These are phyloP conservation scores for Lycopodina hypogea DNA, from an alignment of 37 sponge, comb jelly and placozoan genomes.

Conservation along the genomic window DNA sequence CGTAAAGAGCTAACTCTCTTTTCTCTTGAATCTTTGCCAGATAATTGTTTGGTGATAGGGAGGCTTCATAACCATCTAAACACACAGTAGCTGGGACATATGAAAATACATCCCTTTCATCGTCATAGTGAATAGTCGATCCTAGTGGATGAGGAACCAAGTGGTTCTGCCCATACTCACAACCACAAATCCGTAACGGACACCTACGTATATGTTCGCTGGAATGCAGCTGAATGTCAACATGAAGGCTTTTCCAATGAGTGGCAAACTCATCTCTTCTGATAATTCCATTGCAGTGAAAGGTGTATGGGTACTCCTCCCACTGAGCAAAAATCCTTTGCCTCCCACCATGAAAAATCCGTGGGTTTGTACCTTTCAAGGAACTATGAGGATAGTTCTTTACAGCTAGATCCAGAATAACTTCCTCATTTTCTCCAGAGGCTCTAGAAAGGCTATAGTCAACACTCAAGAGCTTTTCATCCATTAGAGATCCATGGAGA, in stretches of 20 bases:
- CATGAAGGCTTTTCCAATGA: constrained; percentile 43
- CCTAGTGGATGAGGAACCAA: constrained; percentile 26
- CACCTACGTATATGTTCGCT: constrained; percentile 27
- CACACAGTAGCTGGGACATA: neutral
- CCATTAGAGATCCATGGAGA: neutral
- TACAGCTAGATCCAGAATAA: neutral
- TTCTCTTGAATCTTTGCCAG: constrained; percentile 34
- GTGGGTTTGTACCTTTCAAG: neutral
- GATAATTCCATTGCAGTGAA: constrained; percentile 40
- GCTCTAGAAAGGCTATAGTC: neutral
- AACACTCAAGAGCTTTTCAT: constrained; percentile 24
- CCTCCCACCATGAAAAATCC: neutral
- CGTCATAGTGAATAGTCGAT: constrained; percentile 13
- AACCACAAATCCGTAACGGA: constrained; percentile 50
- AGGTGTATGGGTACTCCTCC: neutral
- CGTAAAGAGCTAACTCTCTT: constrained; percentile 56
- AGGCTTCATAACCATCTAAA: neutral
- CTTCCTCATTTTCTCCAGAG: neutral
- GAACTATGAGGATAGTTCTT: neutral
- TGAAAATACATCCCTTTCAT: neutral
- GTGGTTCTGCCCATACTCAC: constrained; percentile 8
- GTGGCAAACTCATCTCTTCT: constrained; percentile 46
- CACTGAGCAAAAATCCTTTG: neutral
- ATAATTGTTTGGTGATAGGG: neutral
- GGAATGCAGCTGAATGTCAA: constrained; percentile 24